Conservation (phyloP, 2,797 vertebrate genomes). For the Rousettus madagascariensis region DNA sequence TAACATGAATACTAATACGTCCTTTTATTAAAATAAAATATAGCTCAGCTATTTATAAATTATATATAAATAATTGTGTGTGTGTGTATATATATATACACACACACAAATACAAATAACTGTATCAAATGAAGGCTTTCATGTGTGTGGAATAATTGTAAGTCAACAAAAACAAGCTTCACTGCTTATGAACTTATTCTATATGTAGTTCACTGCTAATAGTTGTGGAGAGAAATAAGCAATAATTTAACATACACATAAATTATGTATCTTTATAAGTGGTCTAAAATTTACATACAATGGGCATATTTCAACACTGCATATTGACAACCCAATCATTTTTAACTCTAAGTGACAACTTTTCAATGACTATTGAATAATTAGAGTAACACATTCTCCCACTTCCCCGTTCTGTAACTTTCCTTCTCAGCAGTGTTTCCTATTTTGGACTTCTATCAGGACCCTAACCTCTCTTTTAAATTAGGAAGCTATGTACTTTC, state of each 20-base stretch:
- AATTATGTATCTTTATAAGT: not conserved
- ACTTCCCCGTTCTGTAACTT: no score
- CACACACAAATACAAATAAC: not conserved
- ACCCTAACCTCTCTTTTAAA: no score
- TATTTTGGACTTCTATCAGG: no score
- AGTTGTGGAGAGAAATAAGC: not conserved
- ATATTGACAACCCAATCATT: not conserved
- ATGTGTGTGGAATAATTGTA: not conserved
- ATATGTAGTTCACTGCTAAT: slow-evolving; percentile 23
- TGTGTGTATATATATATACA: not conserved
- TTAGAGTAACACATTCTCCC: not conserved
- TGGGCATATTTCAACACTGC: not conserved
- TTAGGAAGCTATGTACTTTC: no score
- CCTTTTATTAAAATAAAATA: not conserved
- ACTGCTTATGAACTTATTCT: not conserved
- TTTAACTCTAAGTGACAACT: not conserved
- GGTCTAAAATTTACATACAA: not conserved
- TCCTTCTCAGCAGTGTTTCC: no score
- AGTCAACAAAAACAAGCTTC: slow-evolving; percentile 4
- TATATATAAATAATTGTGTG: not conserved
- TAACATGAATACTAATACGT: not conserved
- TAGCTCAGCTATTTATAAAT: not conserved
- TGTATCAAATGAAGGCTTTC: not conserved
- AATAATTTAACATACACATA: slow-evolving; percentile 46
- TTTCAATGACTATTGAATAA: not conserved